These are phyloP conservation scores for Rhynchotus rufescens DNA, from an alignment of 2,797 vertebrate genomes.

Conservation along the genomic window DNA sequence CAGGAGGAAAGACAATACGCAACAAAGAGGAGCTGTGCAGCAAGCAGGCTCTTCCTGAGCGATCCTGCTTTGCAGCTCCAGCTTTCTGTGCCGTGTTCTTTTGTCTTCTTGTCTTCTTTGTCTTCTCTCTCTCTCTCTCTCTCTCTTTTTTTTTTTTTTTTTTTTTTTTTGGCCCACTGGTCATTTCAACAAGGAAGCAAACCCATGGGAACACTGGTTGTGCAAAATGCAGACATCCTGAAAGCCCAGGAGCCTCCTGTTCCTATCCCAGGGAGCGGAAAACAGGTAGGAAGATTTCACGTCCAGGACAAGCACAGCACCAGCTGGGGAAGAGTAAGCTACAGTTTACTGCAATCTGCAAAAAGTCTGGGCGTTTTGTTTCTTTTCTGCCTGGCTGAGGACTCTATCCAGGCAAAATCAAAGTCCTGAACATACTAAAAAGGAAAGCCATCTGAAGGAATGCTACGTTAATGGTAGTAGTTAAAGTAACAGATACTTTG, in stretches of 20 bases:
- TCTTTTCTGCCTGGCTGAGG: neutral
- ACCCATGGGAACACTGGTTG: neutral
- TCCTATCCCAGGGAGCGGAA: neutral
- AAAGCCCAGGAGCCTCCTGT: neutral
- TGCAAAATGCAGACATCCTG: neutral
- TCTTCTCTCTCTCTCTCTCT: too few relatives aligned
- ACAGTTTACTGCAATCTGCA: neutral
- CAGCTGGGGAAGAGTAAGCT: neutral
- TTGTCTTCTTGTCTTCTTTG: too few relatives aligned
- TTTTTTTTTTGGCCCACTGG: neutral
- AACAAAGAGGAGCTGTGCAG: neutral
- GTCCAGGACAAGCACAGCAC: neutral
- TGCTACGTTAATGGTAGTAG: neutral
- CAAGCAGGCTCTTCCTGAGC: accelerated
- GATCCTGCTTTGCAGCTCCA: neutral
- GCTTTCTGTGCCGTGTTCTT: neutral
- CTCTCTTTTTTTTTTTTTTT: too few relatives aligned
- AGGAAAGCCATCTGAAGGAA: neutral
- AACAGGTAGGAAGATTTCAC: neutral
- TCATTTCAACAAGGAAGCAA: neutral
- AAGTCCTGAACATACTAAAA: neutral
- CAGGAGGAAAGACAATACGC: neutral
- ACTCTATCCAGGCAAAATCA: neutral
- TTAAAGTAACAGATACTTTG: neutral
- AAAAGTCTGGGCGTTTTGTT: neutral